A percentile compares a stretch with the other conserved stretches of the same genome.
These are phyloP conservation scores for Lymantria dispar DNA, from an alignment of 2,888 invertebrate genomes.

Conservation along the genomic window DNA sequence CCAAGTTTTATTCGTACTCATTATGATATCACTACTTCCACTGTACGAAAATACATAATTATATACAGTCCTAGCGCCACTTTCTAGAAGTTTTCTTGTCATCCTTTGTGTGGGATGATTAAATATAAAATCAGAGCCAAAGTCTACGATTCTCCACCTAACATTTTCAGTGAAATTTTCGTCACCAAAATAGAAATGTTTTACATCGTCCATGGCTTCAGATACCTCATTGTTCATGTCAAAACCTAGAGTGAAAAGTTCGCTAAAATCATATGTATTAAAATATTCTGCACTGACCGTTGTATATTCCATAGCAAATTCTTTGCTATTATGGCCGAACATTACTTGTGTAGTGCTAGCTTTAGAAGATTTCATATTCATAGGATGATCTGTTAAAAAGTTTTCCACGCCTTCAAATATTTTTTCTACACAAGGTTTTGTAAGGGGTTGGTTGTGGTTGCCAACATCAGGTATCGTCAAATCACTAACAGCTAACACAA, in stretches of 20 bases:
- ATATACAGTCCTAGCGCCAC: conserved; percentile 8
- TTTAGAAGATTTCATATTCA: conserved; percentile 10
- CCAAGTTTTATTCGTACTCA: not conserved
- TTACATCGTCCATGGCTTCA: conserved; percentile 4
- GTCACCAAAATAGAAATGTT: conserved; percentile 16
- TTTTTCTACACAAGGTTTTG: conserved; percentile 14
- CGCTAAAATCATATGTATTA: not conserved
- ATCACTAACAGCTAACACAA: conserved; percentile 1
- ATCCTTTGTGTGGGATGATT: conserved; percentile 14
- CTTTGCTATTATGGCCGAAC: conserved; percentile 14
- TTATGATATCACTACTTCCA: conserved; percentile 2
- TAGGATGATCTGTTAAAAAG: conserved; percentile 12
- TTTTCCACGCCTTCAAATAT: conserved; percentile 11
- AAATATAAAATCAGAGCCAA: conserved; percentile 4
- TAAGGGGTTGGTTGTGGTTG: not conserved
- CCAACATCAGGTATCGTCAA: not conserved
- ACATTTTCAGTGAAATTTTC: conserved; percentile 2
- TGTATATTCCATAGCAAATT: conserved; percentile 4
- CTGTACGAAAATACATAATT: conserved; percentile 18
- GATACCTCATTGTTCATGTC: not conserved
- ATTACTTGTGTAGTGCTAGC: conserved; percentile 5
- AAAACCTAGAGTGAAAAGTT: not conserved
- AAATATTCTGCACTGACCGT: not conserved
- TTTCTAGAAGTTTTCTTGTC: conserved; percentile 9
- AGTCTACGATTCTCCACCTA: conserved; percentile 1